Base-by-base conservation (phyloP, 2,113 vertebrate species). In the Melanotaenia duboulayi region DNA sequence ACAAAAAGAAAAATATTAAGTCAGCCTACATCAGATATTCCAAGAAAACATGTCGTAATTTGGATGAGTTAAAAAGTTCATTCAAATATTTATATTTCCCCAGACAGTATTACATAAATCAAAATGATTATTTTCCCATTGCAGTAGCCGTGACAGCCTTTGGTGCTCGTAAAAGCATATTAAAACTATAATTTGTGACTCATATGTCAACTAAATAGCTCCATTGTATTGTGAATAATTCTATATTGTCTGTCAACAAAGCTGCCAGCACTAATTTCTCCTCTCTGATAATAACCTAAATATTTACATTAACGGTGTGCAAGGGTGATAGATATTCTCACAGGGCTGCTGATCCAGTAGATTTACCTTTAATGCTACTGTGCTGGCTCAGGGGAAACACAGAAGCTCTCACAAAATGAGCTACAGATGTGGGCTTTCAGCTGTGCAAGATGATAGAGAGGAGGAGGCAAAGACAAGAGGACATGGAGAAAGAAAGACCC, bases 281-380 rank as follows among this genome's bases (percentile, higher is more conserved):
- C 57, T 61, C 48, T 4, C 3, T 37, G 62, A 84, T 72, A 68
- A 75, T 64, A 85, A 73, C 56, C 65, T 71, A 73, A 73, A 78
- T 73, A 74, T 88, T 84, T 71, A 20, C 57, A 73, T 67, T 73
- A 65, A 71, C 37, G 24, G 40, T 60, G 54, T 58, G 55, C 32
- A 17, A 22, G 68, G 56, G 61, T 62, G 69, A 76, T 62, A 42
- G 51, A 65, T 76, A 49, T 75, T 82, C 74, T 80, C 77, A 62
- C 62, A 23, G 55, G 68, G 49, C 72, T 69, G 78, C 68, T 56
- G 81, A 68, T 85, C 76, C 60, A 58, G 60, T 54, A 82, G 83
- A 88, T 90, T 88, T 88, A 88, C 78, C 71, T 90, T 78, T 87
- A 83, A 88, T 78, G 89, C 89, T 90, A 93, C 90, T 90, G 91